Evolutionary conservation across 2,888 invertebrate genomes (phyloP).

Genomic region (Psococerastis gibbosa): DNA sequence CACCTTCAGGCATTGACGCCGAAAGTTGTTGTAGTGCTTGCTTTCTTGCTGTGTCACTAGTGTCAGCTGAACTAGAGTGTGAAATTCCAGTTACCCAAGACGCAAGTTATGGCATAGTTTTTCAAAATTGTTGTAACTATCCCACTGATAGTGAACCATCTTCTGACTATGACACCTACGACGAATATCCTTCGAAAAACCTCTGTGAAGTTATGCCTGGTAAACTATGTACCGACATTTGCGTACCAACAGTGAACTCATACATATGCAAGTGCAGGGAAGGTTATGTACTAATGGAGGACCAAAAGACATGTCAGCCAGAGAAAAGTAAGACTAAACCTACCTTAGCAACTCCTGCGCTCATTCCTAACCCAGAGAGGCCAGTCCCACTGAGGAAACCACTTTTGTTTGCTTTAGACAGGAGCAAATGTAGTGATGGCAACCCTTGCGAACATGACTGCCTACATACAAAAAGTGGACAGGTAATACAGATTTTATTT

Average conservation of each 20-base stretch:
- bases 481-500: no score
- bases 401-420: neutral
- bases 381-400: constrained; percentile 1
- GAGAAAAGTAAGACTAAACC: constrained; percentile 13
- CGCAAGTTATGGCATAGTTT: neutral
- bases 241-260: constrained; percentile 51
- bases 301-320: constrained; percentile 46
- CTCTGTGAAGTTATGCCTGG: constrained; percentile 35
- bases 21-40: neutral
- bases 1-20: neutral
- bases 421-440: constrained; percentile 33
- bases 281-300: constrained; percentile 46
- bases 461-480: constrained; percentile 42
- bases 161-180: constrained; percentile 3
- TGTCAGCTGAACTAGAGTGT: neutral
- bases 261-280: constrained; percentile 49
- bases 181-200: constrained; percentile 26
- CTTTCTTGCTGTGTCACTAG: neutral
- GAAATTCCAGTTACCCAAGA: neutral
- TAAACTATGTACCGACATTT: constrained; percentile 56
- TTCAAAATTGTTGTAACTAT: constrained; percentile 5
- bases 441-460: constrained; percentile 61
- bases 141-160: neutral
- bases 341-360: neutral
- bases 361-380: neutral